Base-by-base conservation (phyloP, 2,888 invertebrate species). In the Leptopilina myrica region DNA sequence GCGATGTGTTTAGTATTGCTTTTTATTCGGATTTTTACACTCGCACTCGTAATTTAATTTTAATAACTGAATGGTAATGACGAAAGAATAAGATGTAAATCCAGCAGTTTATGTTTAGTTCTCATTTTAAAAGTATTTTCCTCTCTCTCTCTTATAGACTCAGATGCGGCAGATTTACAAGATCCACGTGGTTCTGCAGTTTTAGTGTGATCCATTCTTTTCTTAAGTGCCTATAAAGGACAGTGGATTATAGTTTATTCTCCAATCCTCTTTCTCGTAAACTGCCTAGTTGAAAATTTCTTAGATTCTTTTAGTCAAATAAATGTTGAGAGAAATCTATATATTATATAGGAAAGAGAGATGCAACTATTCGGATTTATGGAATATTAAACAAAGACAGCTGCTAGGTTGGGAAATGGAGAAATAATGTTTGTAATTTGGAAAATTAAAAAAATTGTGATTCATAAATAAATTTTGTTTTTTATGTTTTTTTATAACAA, bases 201-300 rank as follows among this genome's bases (percentile, higher is more conserved):
- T 40, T 20, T 64, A 64, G 26, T 67, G 12, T 65, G 64, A 76
- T 67, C 73, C 43, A 49, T 66, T 79, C 78, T 64, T 80, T 64
- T 67, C 15, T 69, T 76, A 81, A 79, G 75, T 80, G 78, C 78
- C 79, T 76, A 67, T 79, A 78, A 79, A 78, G 73, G 76, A 49
- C 33, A 49, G 64, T 59, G 49, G 64, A 64, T 73, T 43, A 73
- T 73, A 49, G 14, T 73, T n/a, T 59, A 64, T 46, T 53, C 49
- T 69, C 43, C 73, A 64, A 56, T 76, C 46, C 62, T 26, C 62
- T 69, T 15, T 53, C 46, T 75, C 78, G 64, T 82, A 81, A 81
- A 79, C 78, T 56, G 6, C 43, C 77, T 64, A 65, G 53, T 78
- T 65, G n/a, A 78, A 78, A 78, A 76, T 62, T 26, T 56, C 20